phyloP scores from a whole-genome alignment of 2,113 vertebrate genomes.

The Dromas ardeola region DNA sequence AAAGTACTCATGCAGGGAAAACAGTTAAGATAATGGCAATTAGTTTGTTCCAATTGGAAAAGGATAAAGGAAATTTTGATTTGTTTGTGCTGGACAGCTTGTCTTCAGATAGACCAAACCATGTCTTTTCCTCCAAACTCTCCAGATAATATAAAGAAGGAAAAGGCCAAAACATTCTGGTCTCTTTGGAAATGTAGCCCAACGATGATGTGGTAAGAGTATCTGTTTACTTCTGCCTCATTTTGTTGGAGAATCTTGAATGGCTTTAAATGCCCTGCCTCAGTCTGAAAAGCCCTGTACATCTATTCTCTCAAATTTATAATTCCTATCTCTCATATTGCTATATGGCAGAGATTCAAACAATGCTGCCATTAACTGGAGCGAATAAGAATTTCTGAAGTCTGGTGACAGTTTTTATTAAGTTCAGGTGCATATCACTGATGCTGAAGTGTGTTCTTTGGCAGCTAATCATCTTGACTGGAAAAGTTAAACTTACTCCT shows the following conservation, averaged over 20 bases:
- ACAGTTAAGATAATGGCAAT: neutral
- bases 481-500: neutral
- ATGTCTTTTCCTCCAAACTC: neutral
- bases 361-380: neutral
- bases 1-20: neutral
- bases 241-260: neutral
- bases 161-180: neutral
- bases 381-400: neutral
- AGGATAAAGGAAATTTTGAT: neutral
- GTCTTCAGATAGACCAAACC: neutral
- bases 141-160: neutral
- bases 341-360: neutral
- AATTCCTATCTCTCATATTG: neutral
- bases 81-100: neutral
- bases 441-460: neutral
- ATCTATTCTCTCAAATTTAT: neutral
- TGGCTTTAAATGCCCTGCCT: neutral
- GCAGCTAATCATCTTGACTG: neutral
- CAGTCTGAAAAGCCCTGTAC: neutral
- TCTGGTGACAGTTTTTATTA: neutral
- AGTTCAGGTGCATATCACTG: neutral
- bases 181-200: neutral
- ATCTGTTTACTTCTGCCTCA: neutral
- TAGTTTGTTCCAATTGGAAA: neutral
- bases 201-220: neutral